A percentile compares a stretch with the other conserved stretches of the same genome.
Conservation (phyloP, 1,140 invertebrate species). For the Meteorus sp. region DNA sequence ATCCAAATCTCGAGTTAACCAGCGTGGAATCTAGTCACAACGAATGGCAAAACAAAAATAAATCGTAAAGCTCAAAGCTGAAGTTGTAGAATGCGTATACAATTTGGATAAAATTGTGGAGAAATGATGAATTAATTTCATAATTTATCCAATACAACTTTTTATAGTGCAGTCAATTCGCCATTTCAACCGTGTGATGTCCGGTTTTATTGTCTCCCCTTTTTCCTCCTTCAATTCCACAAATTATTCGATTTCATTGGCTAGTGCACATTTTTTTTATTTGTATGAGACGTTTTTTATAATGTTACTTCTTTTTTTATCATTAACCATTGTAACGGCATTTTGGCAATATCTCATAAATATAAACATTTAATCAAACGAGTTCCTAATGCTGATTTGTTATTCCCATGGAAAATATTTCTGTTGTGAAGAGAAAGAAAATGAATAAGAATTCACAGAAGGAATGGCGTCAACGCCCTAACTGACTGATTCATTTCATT, state of each 20-base stretch:
- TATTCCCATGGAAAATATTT: slow-evolving; percentile 17
- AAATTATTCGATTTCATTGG: slow-evolving; percentile 19
- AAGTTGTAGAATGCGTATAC: background rate
- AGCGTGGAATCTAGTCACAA: background rate
- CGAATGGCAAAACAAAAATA: background rate
- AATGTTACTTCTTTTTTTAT: slow-evolving; percentile 33
- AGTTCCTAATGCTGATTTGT: too few species aligned
- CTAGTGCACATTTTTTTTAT: slow-evolving; percentile 46
- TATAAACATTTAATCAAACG: slow-evolving; percentile 30
- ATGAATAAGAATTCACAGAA: background rate
- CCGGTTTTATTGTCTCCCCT: background rate
- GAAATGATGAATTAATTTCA: too few species aligned
- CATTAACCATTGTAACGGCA: slow-evolving; percentile 44
- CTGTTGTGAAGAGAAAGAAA: slow-evolving; percentile 1
- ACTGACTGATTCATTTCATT: too few species aligned
- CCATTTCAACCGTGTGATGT: too few species aligned
- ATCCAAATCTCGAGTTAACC: background rate
- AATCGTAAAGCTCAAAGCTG: too few species aligned
- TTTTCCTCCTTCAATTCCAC: background rate
- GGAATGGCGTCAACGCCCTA: background rate
- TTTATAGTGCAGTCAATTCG: too few species aligned
- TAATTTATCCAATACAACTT: too few species aligned
- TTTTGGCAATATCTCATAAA: slow-evolving; percentile 52
- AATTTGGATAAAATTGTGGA: too few species aligned
- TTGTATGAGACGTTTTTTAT: slow-evolving; percentile 39